A percentile compares a stretch with the other conserved stretches of the same genome.
phyloP scores from a whole-genome alignment of 1,140 invertebrate genomes.

The Heliconius hewitsoni region DNA sequence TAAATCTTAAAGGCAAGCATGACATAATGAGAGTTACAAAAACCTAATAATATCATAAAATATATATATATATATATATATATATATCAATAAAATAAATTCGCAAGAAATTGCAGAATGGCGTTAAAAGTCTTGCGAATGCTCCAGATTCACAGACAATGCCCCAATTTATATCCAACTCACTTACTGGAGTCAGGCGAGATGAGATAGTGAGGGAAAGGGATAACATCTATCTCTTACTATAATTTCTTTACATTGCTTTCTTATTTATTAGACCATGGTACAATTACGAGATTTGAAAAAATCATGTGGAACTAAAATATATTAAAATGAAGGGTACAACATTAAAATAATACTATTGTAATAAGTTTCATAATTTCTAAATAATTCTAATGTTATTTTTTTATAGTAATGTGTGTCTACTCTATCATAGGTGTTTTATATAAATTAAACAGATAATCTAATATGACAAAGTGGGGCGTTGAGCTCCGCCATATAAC shows the following conservation, averaged over 20 bases:
- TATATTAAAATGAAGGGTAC: background rate
- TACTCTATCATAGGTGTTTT: no score
- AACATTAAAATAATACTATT: no score
- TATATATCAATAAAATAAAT: slow-evolving; percentile 23
- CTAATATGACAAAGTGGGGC: no score
- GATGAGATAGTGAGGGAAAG: slow-evolving; percentile 55
- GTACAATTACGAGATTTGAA: no score
- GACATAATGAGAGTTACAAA: no score
- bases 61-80: background rate
- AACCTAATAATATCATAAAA: background rate
- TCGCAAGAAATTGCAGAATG: slow-evolving; percentile 66
- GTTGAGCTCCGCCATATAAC: no score
- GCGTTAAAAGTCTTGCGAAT: slow-evolving; percentile 65
- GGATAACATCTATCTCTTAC: slow-evolving; percentile 48
- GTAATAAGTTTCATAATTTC: no score
- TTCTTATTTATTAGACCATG: background rate
- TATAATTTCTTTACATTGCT: slow-evolving; percentile 35
- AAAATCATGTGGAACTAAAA: background rate
- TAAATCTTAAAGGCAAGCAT: no score
- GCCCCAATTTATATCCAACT: slow-evolving; percentile 80
- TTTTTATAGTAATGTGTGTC: no score
- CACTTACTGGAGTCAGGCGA: slow-evolving; percentile 72
- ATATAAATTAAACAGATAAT: no score
- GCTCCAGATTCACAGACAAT: slow-evolving; percentile 80
- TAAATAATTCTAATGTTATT: no score